Percentiles rank a stretch among this genome's conserved stretches.
These are phyloP conservation scores for Phylloscopus trochiloides DNA, from an alignment of 2,113 vertebrate genomes.

Conservation along the genomic window DNA sequence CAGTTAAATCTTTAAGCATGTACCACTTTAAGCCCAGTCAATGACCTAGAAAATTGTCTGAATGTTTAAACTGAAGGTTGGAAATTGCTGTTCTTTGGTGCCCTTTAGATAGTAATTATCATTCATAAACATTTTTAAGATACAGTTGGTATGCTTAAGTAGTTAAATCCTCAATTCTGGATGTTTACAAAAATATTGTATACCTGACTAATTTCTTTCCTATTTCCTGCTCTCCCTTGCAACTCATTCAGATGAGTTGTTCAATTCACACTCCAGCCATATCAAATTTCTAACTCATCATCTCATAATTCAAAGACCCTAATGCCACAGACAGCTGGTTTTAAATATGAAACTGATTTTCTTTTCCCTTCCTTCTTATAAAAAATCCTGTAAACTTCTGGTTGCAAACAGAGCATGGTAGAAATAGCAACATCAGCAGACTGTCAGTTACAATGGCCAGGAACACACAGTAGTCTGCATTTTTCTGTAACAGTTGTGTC, in stretches of 20 bases:
- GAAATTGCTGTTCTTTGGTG: conserved; percentile 11
- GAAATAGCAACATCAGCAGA: conserved; percentile 44
- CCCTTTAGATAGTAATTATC: not conserved
- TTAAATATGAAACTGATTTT: not conserved
- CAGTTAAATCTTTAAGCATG: conserved; percentile 59
- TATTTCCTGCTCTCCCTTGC: not conserved
- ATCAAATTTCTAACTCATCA: not conserved
- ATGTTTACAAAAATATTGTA: not conserved
- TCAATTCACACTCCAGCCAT: not conserved
- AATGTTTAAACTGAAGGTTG: conserved; percentile 15
- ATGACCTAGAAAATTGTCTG: conserved; percentile 58
- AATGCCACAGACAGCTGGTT: not conserved
- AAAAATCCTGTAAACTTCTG: not conserved
- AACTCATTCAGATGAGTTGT: not conserved
- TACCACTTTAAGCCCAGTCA: conserved; percentile 50
- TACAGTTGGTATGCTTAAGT: not conserved
- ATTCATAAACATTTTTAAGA: not conserved
- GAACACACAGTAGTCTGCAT: not conserved
- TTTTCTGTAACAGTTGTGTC: not conserved
- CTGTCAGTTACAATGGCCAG: conserved; percentile 34
- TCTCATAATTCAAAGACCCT: not conserved
- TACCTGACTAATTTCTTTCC: not conserved
- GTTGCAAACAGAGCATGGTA: conserved; percentile 1
- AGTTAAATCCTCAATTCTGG: not conserved
- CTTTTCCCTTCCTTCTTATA: not conserved